Conservation (phyloP, 2,797 vertebrate genomes). For the Synanceia verrucosa region DNA sequence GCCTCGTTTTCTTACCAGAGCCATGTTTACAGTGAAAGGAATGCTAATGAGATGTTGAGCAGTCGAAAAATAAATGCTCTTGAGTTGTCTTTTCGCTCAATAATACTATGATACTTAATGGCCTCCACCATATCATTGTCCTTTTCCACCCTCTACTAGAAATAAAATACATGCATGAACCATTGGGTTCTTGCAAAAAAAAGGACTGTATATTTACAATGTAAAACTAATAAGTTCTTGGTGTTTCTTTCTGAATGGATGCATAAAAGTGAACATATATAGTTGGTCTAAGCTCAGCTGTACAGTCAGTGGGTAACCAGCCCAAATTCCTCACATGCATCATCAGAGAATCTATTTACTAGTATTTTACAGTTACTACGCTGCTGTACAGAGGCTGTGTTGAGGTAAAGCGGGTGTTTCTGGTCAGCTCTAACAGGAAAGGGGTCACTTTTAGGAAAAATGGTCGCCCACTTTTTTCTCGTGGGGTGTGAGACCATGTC, state of each 20-base stretch:
- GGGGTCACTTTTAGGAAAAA: constrained; percentile 15
- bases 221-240: constrained; percentile 55
- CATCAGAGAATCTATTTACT: constrained; percentile 72
- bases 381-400: constrained; percentile 75
- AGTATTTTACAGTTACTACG: constrained; percentile 74
- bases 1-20: constrained; percentile 17
- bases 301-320: constrained; percentile 78
- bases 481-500: constrained; percentile 2
- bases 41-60: constrained; percentile 20
- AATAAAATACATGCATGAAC: constrained; percentile 41
- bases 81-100: constrained; percentile 15
- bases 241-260: constrained; percentile 57
- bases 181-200: constrained; percentile 33
- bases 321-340: constrained; percentile 72
- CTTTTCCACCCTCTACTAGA: constrained; percentile 17
- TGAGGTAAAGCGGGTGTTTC: constrained; percentile 74
- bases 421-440: constrained; percentile 53
- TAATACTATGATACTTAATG: constrained; percentile 37
- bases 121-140: constrained; percentile 14
- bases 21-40: constrained; percentile 13
- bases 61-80: constrained; percentile 31
- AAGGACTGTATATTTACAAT: constrained; percentile 71
- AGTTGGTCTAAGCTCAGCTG: constrained; percentile 63
- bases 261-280: constrained; percentile 71
- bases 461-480: constrained; percentile 20